A percentile compares a stretch with the other conserved stretches of the same genome.
Evolutionary conservation across 2,113 vertebrate species (phyloP).

Genomic region (Trichomycterus rosablanca): DNA sequence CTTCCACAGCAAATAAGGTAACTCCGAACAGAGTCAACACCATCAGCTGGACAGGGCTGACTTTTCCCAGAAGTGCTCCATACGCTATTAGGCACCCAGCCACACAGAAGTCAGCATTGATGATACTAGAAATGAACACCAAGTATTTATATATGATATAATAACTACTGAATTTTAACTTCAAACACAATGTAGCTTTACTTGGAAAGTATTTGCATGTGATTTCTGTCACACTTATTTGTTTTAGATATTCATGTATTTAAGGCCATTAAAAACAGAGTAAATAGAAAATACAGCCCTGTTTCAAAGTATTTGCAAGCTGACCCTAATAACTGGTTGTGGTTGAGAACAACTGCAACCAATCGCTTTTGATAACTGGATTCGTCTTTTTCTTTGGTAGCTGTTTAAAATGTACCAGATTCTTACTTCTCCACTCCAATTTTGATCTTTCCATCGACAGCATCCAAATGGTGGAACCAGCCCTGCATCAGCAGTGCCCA

Average conservation of each 20-base stretch:
- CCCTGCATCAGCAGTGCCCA: constrained; percentile 98
- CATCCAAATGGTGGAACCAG: constrained; percentile 80
- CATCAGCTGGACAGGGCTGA: constrained; percentile 87
- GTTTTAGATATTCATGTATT: no score
- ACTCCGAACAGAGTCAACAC: constrained; percentile 88
- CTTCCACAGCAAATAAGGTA: constrained; percentile 85
- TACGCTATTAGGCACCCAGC: constrained; percentile 86
- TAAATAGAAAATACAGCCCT: no score
- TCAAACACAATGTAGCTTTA: neutral
- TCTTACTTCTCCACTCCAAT: constrained; percentile 81
- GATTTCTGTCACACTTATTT: no score
- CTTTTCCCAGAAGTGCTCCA: constrained; percentile 90
- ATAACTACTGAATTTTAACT: neutral
- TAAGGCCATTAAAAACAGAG: no score
- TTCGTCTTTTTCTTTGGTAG: no score
- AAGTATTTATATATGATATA: no score
- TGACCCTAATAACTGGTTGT: no score
- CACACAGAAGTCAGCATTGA: constrained; percentile 94
- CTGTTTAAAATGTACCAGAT: no score
- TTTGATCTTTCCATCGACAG: constrained; percentile 63
- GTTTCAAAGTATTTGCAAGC: no score
- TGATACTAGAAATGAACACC: constrained; percentile 69
- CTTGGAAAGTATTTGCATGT: neutral
- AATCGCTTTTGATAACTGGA: no score
- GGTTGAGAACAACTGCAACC: no score